Percentiles rank a stretch among this genome's conserved stretches.
Evolutionary conservation across 2,888 invertebrate genomes (phyloP).

Genomic region (Mythimna vitellina): DNA sequence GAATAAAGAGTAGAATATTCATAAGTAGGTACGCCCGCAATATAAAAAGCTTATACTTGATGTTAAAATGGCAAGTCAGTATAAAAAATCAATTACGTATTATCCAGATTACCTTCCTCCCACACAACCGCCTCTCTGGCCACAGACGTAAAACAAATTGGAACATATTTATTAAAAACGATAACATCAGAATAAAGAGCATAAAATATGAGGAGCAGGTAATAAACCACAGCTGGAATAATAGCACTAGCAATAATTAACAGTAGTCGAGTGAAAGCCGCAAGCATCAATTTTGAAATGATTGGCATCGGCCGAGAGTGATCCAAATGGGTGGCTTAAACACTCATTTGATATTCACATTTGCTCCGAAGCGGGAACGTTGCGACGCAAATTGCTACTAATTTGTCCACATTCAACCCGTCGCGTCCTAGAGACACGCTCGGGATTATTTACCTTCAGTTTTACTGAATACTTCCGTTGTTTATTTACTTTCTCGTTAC

Average conservation of each 20-base stretch:
- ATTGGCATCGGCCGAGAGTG: slow-evolving; percentile 84
- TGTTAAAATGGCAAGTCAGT: slow-evolving; percentile 30
- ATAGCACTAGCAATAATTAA: slow-evolving; percentile 72
- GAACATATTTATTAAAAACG: slow-evolving; percentile 52
- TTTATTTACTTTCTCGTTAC: slow-evolving; percentile 57
- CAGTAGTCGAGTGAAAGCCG: slow-evolving; percentile 79
- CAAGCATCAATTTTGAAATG: slow-evolving; percentile 85
- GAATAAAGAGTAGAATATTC: slow-evolving; percentile 5
- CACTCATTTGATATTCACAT: slow-evolving; percentile 89
- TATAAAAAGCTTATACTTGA: slow-evolving; percentile 12
- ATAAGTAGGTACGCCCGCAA: neutral
- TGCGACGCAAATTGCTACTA: slow-evolving; percentile 83
- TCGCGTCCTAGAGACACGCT: slow-evolving; percentile 61
- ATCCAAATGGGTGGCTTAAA: slow-evolving; percentile 87
- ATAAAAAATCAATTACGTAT: slow-evolving; percentile 45
- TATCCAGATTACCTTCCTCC: slow-evolving; percentile 34
- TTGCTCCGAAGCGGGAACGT: slow-evolving; percentile 78
- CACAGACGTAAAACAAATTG: slow-evolving; percentile 50
- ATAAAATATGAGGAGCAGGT: slow-evolving; percentile 63
- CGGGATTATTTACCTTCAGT: slow-evolving; percentile 48
- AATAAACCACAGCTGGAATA: slow-evolving; percentile 62
- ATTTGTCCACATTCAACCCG: slow-evolving; percentile 84
- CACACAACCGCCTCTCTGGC: slow-evolving; percentile 34
- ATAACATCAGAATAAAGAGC: slow-evolving; percentile 62
- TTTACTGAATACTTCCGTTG: slow-evolving; percentile 39